Percentiles rank a stretch among this genome's conserved stretches.
Evolutionary conservation across 53 echinoderm and acorn worm genomes (phyloP).

Genomic region (Patiria pectinifera): DNA sequence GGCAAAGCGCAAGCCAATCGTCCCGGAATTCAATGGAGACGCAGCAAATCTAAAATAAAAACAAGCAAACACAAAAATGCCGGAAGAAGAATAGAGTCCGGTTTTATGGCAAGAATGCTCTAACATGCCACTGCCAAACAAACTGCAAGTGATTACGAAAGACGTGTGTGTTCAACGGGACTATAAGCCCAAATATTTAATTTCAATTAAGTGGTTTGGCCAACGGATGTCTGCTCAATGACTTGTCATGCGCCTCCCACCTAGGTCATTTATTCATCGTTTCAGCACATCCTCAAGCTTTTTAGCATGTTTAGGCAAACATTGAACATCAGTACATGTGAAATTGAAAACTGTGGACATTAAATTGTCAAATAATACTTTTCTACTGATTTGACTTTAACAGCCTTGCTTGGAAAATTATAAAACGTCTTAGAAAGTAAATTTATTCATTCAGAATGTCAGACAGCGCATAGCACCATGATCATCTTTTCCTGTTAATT

Average conservation of each 20-base stretch:
- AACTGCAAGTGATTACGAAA: background rate
- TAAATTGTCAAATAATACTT: no score
- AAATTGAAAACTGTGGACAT: no score
- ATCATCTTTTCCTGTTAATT: background rate
- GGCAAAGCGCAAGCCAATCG: background rate
- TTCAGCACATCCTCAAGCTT: background rate
- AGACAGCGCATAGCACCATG: background rate
- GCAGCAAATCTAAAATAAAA: conserved; percentile 44
- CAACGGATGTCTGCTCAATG: no score
- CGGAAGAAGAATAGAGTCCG: background rate
- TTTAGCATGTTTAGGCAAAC: no score
- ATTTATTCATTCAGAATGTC: background rate
- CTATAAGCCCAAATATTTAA: background rate
- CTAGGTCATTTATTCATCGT: background rate
- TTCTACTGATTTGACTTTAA: no score
- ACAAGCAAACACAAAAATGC: conserved; percentile 18
- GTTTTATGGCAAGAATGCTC: background rate
- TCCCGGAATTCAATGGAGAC: background rate
- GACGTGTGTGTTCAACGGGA: background rate
- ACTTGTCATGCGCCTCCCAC: no score
- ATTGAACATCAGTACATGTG: no score
- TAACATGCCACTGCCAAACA: background rate
- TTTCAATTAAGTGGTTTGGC: background rate
- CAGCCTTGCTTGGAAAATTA: background rate
- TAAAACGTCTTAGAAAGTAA: background rate